Conservation (phyloP, 2,888 invertebrate genomes). For the Amiota mariae region DNA sequence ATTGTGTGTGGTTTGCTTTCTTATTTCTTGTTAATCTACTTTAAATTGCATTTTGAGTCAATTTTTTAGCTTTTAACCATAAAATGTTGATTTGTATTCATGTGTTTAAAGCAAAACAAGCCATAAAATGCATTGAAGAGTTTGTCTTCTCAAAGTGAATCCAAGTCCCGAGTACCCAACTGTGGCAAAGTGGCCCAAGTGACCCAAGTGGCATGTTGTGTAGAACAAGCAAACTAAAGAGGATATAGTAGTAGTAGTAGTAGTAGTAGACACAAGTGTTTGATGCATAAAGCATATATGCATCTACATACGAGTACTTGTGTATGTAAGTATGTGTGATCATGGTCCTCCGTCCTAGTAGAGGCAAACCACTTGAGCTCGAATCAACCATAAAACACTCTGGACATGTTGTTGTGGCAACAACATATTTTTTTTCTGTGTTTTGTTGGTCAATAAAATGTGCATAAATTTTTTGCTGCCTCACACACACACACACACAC, state of each 20-base stretch:
- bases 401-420: conserved; percentile 61
- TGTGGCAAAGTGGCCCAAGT: conserved; percentile 16
- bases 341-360: neutral
- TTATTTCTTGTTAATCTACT: too few species aligned
- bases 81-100: conserved; percentile 22
- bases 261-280: neutral
- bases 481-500: conserved; percentile 35
- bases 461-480: conserved; percentile 57
- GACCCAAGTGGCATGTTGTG: conserved; percentile 53
- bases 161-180: neutral
- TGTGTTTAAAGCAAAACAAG: conserved; percentile 11
- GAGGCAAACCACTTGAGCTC: conserved; percentile 59
- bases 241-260: too few species aligned
- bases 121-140: conserved; percentile 11
- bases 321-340: too few species aligned
- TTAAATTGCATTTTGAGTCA: too few species aligned
- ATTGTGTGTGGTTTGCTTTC: too few species aligned
- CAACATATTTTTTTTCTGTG: conserved; percentile 36
- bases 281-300: neutral
- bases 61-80: neutral
- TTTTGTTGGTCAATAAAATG: conserved; percentile 63
- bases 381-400: conserved; percentile 66
- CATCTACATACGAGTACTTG: conserved; percentile 19
- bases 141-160: conserved; percentile 17
- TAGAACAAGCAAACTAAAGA: conserved; percentile 50